Base-by-base conservation (phyloP, 2,888 invertebrate genomes). In the Dolichomitus sp. region DNA sequence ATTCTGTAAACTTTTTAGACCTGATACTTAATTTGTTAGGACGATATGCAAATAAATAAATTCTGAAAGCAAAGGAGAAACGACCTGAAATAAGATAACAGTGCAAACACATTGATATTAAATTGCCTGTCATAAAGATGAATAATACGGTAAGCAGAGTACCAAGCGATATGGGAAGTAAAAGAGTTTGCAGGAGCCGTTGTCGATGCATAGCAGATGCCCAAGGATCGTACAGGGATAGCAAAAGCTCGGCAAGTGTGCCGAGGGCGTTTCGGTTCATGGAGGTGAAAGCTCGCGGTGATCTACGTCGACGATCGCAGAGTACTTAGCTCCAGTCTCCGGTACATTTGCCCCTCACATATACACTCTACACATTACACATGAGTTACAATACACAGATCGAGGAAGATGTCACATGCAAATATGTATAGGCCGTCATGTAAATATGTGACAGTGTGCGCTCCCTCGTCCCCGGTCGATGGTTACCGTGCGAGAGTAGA, bases 401-500 rank as follows among this genome's bases (percentile, higher is more conserved):
- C 11, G 14, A 30, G 59, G n/a, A 6, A 59, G n/a, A 33, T 33
- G 33, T 33, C 33, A 59, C 37, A 42, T 17, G 54, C 0, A 70
- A 30, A 57, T 59, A 12, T 19, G 42, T 12, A 45, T 45, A 23
- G 17, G 33, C 45, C 45, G 19, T 30, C 42, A 33, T 48, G 57
- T 30, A 59, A 72, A 52, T 72, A 30, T 72, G 59, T 45, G 70
- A 30, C 30, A 6, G 45, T 30, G 45, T 30, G 57, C 27, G 27
- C 17, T 30, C 23, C 30, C n/a, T 19, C 42, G 66, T 77, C 52
- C 66, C 69, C 52, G 42, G 72, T 70, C 73, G 72, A 81, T 81
- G 77, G 75, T 81, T 79, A 79, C 72, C 70, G 72, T n/a, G 40
- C 40, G 54, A 63, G 66, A 63, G 66, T 73, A 74, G 69, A 83